Evolutionary conservation across 2,888 invertebrate species (phyloP), one percentile per base, ranked within the genome.

Genomic region (Myopa tessellatipennis): DNA sequence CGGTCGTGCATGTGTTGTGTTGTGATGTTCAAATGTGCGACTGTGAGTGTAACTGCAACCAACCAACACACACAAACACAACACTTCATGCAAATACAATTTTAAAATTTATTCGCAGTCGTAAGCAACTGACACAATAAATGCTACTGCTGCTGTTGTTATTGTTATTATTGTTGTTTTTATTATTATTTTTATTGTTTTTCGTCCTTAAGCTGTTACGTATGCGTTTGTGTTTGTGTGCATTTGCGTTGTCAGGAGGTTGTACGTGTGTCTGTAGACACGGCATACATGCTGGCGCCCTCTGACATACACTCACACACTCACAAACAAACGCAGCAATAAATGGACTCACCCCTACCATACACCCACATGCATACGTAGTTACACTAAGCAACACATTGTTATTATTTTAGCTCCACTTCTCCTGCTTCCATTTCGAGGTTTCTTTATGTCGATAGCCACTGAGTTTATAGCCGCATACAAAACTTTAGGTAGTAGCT

Each of bases 101-200:
- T 78, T 69, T 81, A 79, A 81, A 82, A 82, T 83, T 82, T 83
- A 82, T 83, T 82, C 79, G 81, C 78, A 75, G 81, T 82, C 83
- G 80, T 74, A 77, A 79, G 80, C 81, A 81, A 82, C 80, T 82
- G 81, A 79, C 82, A 81, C 80, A 81, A 82, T 82, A 82, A 82
- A 82, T 81, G 71, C 26, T 14, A 14, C 18, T 14, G n/a, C 58
- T 72, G 60, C 12, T 26, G 40, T 18, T 72, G 58, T 16, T 16
- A 34, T 34, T 70, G 18, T 40, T 10, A 14, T 16, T 40, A n/a
- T 55, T 34, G 34, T 26, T 67, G 14, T 36, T 52, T 70, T 52
- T 70, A 52, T 34, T 36, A 67, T 38, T 67, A 36, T 67, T 12
- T 36, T n/a, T 55, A n/a, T 55, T 14, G 10, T 12, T 10, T 14